Evolutionary conservation across 2,797 vertebrate genomes (phyloP).

Genomic region (Siniperca obscura): DNA sequence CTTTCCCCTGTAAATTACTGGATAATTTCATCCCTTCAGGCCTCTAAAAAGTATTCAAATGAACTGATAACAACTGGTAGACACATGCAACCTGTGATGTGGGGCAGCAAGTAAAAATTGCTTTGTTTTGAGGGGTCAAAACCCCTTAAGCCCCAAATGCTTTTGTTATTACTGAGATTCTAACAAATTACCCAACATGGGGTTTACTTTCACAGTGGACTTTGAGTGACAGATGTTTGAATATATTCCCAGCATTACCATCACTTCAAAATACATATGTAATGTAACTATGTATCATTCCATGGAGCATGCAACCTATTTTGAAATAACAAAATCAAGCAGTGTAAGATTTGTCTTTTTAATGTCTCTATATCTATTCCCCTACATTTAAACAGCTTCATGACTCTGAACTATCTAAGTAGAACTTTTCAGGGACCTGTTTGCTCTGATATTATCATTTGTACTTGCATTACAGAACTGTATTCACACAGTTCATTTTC

Average conservation of each 20-base stretch:
- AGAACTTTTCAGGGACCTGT: neutral
- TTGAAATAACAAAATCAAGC: neutral
- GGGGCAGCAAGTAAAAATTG: neutral
- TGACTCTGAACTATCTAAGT: neutral
- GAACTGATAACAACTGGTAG: neutral
- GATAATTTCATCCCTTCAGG: neutral
- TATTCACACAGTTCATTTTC: neutral
- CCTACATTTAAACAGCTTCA: no score
- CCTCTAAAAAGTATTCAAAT: neutral
- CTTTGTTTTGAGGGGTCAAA: neutral
- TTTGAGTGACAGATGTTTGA: neutral
- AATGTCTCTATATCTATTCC: neutral
- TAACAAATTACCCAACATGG: neutral
- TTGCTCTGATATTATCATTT: slow-evolving; percentile 1
- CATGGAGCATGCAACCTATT: no score
- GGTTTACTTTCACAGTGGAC: neutral
- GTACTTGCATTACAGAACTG: neutral
- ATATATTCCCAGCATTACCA: no score
- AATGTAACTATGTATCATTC: no score
- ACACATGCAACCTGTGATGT: neutral
- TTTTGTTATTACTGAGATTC: no score
- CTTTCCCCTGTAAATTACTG: neutral
- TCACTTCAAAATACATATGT: no score
- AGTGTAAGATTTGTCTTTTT: neutral
- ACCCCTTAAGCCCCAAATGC: neutral